These are phyloP conservation scores for Tanytarsus gracilentus DNA, from an alignment of 2,888 invertebrate genomes.

Conservation along the genomic window DNA sequence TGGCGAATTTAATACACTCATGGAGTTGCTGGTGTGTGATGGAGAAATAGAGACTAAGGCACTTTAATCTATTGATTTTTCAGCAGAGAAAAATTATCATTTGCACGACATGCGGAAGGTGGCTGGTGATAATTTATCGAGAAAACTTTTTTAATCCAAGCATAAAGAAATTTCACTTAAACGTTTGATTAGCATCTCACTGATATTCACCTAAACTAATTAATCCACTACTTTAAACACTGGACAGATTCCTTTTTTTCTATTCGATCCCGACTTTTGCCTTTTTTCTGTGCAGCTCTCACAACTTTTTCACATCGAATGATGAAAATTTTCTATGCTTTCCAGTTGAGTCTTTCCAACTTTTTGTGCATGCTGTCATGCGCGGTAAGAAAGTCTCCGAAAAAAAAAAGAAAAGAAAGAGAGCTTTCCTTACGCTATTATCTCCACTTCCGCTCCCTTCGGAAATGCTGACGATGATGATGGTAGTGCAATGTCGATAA, in stretches of 20 bases:
- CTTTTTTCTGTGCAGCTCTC: conserved; percentile 22
- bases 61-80: conserved; percentile 29
- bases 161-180: too few species aligned
- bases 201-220: conserved; percentile 15
- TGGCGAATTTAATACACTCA: too few species aligned
- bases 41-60: conserved; percentile 16
- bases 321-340: conserved; percentile 14
- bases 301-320: conserved; percentile 16
- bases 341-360: neutral
- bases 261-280: neutral
- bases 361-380: conserved; percentile 12
- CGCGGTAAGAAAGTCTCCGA: conserved; percentile 18
- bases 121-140: too few species aligned
- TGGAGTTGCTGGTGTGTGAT: neutral
- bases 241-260: conserved; percentile 9
- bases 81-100: conserved; percentile 15
- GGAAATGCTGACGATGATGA: neutral
- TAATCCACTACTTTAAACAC: conserved; percentile 6
- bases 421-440: neutral
- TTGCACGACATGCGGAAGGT: conserved; percentile 1
- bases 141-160: too few species aligned
- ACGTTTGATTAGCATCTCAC: too few species aligned
- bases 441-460: too few species aligned
- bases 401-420: neutral
- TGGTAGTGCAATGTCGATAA: too few species aligned